These are phyloP conservation scores for Orchestes rusci DNA, from an alignment of 2,888 invertebrate species.

Conservation along the genomic window DNA sequence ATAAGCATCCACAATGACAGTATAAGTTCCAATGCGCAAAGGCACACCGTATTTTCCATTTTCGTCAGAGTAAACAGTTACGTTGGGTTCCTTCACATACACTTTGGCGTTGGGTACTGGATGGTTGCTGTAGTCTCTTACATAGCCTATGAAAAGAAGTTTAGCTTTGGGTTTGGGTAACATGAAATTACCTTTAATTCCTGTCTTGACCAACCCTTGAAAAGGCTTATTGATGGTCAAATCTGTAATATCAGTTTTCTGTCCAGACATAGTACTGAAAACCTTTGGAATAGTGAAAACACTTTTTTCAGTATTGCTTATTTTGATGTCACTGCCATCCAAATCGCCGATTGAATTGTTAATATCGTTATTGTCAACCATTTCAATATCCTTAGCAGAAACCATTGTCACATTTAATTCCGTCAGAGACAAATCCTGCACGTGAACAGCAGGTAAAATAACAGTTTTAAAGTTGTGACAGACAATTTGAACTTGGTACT, in stretches of 20 bases:
- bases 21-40: constrained; percentile 47
- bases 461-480: constrained; percentile 49
- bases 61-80: constrained; percentile 40
- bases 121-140: constrained; percentile 53
- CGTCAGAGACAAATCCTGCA: constrained; percentile 42
- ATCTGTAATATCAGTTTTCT: constrained; percentile 18
- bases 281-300: constrained; percentile 1
- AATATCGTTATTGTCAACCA: too few species aligned
- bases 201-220: constrained; percentile 26
- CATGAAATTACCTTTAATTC: constrained; percentile 31
- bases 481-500: constrained; percentile 55
- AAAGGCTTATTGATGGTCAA: constrained; percentile 28
- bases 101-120: constrained; percentile 51
- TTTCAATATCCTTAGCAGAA: too few species aligned
- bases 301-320: constrained; percentile 1
- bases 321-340: too few species aligned
- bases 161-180: background rate
- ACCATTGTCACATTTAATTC: constrained; percentile 41
- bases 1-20: constrained; percentile 50
- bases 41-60: constrained; percentile 48
- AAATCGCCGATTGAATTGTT: too few species aligned
- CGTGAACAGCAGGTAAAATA: constrained; percentile 42
- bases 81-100: constrained; percentile 43
- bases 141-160: constrained; percentile 46
- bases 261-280: constrained; percentile 1